These are phyloP conservation scores for Carassius gibelio DNA, from an alignment of 2,113 vertebrate genomes.

Conservation along the genomic window DNA sequence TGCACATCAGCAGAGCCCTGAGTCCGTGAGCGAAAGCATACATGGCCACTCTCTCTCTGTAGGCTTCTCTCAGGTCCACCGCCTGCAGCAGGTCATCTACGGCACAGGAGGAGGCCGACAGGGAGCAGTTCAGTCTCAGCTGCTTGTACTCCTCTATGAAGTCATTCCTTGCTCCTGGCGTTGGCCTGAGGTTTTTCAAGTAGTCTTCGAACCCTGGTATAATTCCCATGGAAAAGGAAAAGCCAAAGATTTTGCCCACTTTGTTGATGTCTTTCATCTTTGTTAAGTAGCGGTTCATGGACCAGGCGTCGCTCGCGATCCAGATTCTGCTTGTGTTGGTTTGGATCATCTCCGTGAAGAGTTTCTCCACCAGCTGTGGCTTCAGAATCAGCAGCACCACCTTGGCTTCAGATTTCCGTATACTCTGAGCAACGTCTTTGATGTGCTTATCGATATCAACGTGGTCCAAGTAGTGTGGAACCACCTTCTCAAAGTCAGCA, in stretches of 20 bases:
- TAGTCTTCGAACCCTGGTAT: constrained; percentile 65
- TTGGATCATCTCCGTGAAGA: constrained; percentile 65
- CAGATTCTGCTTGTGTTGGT: constrained; percentile 63
- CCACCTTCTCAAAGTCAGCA: constrained; percentile 58
- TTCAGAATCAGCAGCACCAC: constrained; percentile 71
- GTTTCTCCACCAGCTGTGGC: constrained; percentile 53
- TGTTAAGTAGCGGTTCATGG: constrained; percentile 50
- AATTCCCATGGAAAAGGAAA: constrained; percentile 57
- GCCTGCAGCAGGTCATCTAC: constrained; percentile 62
- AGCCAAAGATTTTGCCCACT: constrained; percentile 71
- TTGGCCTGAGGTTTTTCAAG: constrained; percentile 62
- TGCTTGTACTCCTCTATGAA: constrained; percentile 72
- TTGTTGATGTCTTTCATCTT: constrained; percentile 65
- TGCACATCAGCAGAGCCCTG: constrained; percentile 64
- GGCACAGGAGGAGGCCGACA: neutral
- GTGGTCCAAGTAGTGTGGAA: constrained; percentile 60
- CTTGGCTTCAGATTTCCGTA: constrained; percentile 57
- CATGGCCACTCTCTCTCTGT: constrained; percentile 57
- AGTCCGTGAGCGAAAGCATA: constrained; percentile 67
- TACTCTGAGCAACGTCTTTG: constrained; percentile 43
- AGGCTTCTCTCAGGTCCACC: constrained; percentile 47
- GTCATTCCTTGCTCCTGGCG: constrained; percentile 60
- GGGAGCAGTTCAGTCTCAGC: constrained; percentile 63
- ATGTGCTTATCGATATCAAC: neutral
- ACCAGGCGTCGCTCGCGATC: constrained; percentile 74